A percentile compares a stretch with the other conserved stretches of the same genome.
Evolutionary conservation across 64 coral and sea anemone species (phyloP).

Genomic region (Orbicella faveolata): DNA sequence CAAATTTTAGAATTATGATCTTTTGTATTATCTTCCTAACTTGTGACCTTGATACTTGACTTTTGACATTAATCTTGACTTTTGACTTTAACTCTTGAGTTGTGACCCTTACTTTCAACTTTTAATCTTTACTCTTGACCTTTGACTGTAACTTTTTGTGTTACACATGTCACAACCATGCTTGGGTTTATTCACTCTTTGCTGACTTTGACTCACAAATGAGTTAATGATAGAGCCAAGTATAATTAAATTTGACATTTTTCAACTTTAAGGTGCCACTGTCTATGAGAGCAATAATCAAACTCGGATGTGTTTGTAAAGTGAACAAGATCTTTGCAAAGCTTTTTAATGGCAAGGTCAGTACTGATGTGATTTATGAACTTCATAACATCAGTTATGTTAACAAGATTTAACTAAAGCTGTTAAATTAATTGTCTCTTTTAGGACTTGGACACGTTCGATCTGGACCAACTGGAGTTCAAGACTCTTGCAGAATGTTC

Average conservation of each 20-base stretch:
- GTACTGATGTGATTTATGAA: not conserved
- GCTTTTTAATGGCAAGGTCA: conserved; percentile 87
- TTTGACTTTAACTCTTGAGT: no score
- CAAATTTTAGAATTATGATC: no score
- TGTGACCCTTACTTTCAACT: no score
- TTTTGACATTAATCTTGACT: no score
- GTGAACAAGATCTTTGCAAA: conserved; percentile 87
- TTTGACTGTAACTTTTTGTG: no score
- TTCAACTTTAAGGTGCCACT: conserved; percentile 70
- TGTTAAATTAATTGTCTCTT: not conserved
- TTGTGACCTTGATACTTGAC: no score
- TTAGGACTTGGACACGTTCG: conserved; percentile 90
- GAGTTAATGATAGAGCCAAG: not conserved
- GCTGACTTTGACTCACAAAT: not conserved
- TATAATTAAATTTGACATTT: not conserved
- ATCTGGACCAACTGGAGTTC: conserved; percentile 94
- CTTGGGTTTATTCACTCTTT: not conserved
- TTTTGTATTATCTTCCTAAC: no score
- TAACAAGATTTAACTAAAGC: not conserved
- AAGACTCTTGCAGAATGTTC: conserved; percentile 90
- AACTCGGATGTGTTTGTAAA: conserved; percentile 91
- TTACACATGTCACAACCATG: no score
- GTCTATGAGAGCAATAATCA: conserved; percentile 73
- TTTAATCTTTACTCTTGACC: no score
- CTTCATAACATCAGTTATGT: not conserved